These are phyloP conservation scores for Lasioglossum zephyrum DNA, from an alignment of 2,888 invertebrate species.

Conservation along the genomic window DNA sequence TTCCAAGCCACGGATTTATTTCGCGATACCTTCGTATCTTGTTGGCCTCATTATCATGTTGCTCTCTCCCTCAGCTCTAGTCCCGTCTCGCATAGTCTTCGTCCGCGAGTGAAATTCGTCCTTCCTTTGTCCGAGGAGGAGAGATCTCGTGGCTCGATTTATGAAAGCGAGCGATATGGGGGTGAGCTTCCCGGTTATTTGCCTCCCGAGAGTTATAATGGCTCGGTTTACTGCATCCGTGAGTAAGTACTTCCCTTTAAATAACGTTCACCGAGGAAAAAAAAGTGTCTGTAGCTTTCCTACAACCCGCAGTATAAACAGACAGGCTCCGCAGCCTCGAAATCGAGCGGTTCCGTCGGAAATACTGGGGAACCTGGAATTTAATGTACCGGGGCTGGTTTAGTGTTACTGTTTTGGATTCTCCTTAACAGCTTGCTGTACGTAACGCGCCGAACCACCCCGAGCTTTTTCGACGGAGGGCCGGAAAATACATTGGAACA, in stretches of 20 bases:
- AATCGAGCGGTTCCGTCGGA: constrained; percentile 21
- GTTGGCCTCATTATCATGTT: constrained; percentile 65
- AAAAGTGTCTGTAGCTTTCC: constrained; percentile 35
- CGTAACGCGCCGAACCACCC: neutral
- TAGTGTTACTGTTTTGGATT: constrained; percentile 1
- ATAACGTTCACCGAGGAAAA: constrained; percentile 55
- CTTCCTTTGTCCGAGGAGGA: constrained; percentile 51
- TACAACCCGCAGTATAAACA: neutral
- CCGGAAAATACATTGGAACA: neutral
- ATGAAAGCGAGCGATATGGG: constrained; percentile 64
- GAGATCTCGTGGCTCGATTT: constrained; percentile 58
- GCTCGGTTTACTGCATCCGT: constrained; percentile 56
- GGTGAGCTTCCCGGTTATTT: constrained; percentile 62
- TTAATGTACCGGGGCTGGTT: constrained; percentile 13
- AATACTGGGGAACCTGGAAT: neutral
- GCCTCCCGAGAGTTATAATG: constrained; percentile 69
- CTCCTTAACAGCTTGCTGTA: neutral
- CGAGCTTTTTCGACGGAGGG: neutral
- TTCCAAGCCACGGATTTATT: constrained; percentile 56
- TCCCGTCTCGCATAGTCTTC: neutral
- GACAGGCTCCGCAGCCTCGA: neutral
- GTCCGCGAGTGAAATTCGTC: constrained; percentile 43
- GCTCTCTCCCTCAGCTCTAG: neutral
- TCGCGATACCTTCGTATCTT: constrained; percentile 53
- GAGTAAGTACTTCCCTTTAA: constrained; percentile 65